Percentiles rank a stretch among this genome's conserved stretches.
Evolutionary conservation across 2,888 invertebrate genomes (phyloP).

Genomic region (Pegoplata infirma): DNA sequence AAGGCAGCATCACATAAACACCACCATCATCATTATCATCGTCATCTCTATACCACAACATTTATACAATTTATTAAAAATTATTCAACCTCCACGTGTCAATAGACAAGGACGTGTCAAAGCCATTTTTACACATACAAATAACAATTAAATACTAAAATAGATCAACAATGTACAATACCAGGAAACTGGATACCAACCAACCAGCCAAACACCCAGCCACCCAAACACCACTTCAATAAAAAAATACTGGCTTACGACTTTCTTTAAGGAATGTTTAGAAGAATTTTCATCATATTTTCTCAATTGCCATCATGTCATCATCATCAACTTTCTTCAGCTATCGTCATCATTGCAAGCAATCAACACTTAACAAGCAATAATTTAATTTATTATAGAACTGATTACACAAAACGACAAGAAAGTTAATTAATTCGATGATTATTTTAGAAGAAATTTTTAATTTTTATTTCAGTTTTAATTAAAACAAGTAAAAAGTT

Average conservation of each 20-base stretch:
- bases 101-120: slow-evolving; percentile 61
- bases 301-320: slow-evolving; percentile 49
- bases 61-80: slow-evolving; percentile 40
- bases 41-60: no score
- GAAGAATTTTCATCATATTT: slow-evolving; percentile 42
- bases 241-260: slow-evolving; percentile 8
- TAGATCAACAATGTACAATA: slow-evolving; percentile 55
- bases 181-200: not conserved
- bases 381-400: slow-evolving; percentile 56
- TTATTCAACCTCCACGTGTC: slow-evolving; percentile 50
- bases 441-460: not conserved
- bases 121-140: slow-evolving; percentile 40
- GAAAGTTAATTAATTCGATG: not conserved
- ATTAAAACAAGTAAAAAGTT: no score
- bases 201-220: not conserved
- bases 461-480: no score
- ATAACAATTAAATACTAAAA: slow-evolving; percentile 48
- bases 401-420: slow-evolving; percentile 2
- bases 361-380: slow-evolving; percentile 53
- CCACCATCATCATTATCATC: slow-evolving; percentile 28
- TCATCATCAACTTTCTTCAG: slow-evolving; percentile 23
- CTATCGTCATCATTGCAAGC: slow-evolving; percentile 46
- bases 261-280: slow-evolving; percentile 44
- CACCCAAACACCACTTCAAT: slow-evolving; percentile 17
- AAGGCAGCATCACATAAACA: not conserved